A percentile compares a stretch with the other conserved stretches of the same genome.
Evolutionary conservation across 2,888 invertebrate genomes (phyloP).

Genomic region (Dinocampus coccinellae): DNA sequence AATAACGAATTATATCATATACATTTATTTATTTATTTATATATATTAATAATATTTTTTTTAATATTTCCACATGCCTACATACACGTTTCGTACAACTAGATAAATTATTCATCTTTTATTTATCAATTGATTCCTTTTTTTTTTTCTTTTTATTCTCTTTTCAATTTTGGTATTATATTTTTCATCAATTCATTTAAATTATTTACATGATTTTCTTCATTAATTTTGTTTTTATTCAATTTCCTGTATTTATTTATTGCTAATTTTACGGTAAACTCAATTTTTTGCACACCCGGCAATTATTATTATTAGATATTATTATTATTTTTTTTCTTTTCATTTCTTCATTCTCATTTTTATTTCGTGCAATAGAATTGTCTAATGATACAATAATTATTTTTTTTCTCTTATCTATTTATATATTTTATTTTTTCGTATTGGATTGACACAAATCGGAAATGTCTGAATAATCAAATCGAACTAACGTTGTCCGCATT

Average conservation of each 20-base stretch:
- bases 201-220: slow-evolving; percentile 57
- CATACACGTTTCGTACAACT: slow-evolving; percentile 34
- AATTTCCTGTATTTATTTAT: slow-evolving; percentile 52
- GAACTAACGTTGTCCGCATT: neutral
- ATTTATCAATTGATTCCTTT: slow-evolving; percentile 33
- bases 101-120: slow-evolving; percentile 33
- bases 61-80: slow-evolving; percentile 5
- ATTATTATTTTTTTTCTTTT: slow-evolving; percentile 17
- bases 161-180: slow-evolving; percentile 29
- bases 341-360: slow-evolving; percentile 14
- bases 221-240: slow-evolving; percentile 1
- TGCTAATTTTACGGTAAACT: slow-evolving; percentile 63
- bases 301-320: neutral
- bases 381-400: slow-evolving; percentile 9
- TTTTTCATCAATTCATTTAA: slow-evolving; percentile 31
- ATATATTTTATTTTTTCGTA: neutral
- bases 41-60: slow-evolving; percentile 27
- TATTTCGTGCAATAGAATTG: neutral
- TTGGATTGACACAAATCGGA: neutral
- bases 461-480: neutral
- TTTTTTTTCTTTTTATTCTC: neutral
- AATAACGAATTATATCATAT: too few relatives aligned
- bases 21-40: slow-evolving; percentile 5
- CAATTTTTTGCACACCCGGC: slow-evolving; percentile 25
- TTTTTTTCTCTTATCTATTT: slow-evolving; percentile 20